Evolutionary conservation across 2,113 vertebrate species (phyloP).

Genomic region (Scalopus aquaticus): DNA sequence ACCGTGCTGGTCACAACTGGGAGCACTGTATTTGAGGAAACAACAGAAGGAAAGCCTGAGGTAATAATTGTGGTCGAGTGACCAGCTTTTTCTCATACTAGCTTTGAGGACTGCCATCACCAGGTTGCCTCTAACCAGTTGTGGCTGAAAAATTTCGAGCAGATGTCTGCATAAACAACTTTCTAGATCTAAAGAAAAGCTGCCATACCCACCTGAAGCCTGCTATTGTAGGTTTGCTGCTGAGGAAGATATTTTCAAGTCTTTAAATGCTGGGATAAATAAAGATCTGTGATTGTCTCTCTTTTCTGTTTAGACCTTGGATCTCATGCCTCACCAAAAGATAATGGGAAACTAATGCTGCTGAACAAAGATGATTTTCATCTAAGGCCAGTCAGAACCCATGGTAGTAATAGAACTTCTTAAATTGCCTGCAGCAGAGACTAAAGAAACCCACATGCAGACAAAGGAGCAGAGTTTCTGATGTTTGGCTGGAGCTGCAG

Average conservation of each 20-base stretch:
- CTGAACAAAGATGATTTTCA: conserved; percentile 33
- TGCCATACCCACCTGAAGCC: not conserved
- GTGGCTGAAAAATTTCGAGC: not conserved
- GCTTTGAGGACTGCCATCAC: not conserved
- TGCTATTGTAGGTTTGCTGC: not conserved
- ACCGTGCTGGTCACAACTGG: not conserved
- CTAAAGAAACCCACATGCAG: not conserved
- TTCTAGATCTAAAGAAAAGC: not conserved
- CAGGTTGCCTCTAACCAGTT: not conserved
- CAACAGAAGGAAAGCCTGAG: not conserved
- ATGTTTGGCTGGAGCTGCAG: not conserved
- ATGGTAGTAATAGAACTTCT: not conserved
- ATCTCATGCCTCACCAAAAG: not conserved
- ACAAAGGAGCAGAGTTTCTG: not conserved
- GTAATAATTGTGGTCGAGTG: not conserved
- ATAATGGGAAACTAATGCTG: conserved; percentile 1
- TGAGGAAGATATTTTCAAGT: conserved; percentile 10
- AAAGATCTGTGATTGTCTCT: not conserved
- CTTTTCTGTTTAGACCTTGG: conserved; percentile 28
- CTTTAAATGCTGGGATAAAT: conserved; percentile 3
- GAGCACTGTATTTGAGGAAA: not conserved
- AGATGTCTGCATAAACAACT: not conserved
- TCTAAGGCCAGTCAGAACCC: conserved; percentile 6
- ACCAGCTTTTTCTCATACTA: not conserved
- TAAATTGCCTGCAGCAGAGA: not conserved